These are phyloP conservation scores for Scytalopus superciliaris DNA, from an alignment of 2,113 vertebrate genomes.

Conservation along the genomic window DNA sequence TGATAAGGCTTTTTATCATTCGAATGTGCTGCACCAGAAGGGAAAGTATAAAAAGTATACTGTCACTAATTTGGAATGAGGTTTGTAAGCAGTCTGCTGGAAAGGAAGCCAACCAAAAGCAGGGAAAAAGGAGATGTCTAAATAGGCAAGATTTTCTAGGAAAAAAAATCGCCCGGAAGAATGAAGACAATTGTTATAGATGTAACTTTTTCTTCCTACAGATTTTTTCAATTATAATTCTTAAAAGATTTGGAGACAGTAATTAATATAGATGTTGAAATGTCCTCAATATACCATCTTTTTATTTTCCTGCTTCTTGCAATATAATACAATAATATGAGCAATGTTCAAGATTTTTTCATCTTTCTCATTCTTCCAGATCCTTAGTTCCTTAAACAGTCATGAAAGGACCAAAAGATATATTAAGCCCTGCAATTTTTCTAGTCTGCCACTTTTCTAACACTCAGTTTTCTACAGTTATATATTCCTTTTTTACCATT, in stretches of 20 bases:
- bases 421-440: not conserved
- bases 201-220: too few species aligned
- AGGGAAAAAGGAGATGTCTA: not conserved
- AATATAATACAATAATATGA: not conserved
- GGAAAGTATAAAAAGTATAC: not conserved
- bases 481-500: not conserved
- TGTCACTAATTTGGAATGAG: not conserved
- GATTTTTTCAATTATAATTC: not conserved
- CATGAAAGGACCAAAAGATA: not conserved
- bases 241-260: not conserved
- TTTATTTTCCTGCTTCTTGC: not conserved
- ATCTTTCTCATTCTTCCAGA: not conserved
- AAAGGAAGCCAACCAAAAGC: not conserved
- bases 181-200: not conserved
- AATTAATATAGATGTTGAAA: not conserved
- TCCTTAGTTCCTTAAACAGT: not conserved
- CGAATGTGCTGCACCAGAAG: not conserved
- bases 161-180: not conserved
- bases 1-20: constrained; percentile 2
- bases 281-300: not conserved
- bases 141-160: not conserved
- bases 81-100: not conserved
- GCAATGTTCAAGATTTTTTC: not conserved
- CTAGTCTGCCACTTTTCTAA: not conserved
- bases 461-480: not conserved